Evolutionary conservation across 2,888 invertebrate genomes (phyloP), one percentile per base, ranked within the genome.

Genomic region (Stenchaetothrips biformis): DNA sequence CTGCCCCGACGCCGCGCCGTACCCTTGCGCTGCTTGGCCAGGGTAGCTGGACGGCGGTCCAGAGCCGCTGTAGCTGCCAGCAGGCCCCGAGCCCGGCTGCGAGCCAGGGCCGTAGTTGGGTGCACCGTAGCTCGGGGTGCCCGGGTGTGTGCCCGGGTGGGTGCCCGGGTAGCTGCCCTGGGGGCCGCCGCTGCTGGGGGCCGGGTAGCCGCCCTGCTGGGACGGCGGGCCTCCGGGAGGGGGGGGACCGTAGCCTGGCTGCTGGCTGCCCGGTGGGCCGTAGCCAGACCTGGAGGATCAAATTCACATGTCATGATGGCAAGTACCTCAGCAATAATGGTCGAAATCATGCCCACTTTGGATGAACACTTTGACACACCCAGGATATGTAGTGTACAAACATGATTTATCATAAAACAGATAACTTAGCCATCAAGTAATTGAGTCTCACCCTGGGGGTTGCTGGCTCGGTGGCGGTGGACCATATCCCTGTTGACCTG

Each of bases 31-130:
- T 1, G 9, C 11, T 25, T 74, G 67, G 25, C 67, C 25, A 11
- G 67, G 67, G 67, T 74, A 74, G 25, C 67, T 74, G 25, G 67
- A 74, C 25, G 67, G 67, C 2, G 67, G 67, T 74, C 67, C 67
- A 74, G 67, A 74, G 25, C 67, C 67, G 11, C 67, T 74, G 67
- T 74, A 74, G 67, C 25, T 74, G 67, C 67, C 67, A 11, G 21
- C 67, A 2, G 67, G 67, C 8, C 67, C 67, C 1, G 67, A 74
- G 67, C 67, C 67, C 7, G 67, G 67, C 67, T 74, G 67, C 8
- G 67, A 11, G 25, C 67, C 67, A 9, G 67, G 67, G 2, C 67
- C 67, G 21, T 74, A 74, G 67, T 25, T 11, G 11, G 67, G 67
- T 11, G 67, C 67, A 7, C 67, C 67, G 21, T 74, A 74, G 11